Evolutionary conservation across 2,797 vertebrate genomes (phyloP), one percentile per base, ranked within the genome.

Genomic region (Catharus ustulatus): DNA sequence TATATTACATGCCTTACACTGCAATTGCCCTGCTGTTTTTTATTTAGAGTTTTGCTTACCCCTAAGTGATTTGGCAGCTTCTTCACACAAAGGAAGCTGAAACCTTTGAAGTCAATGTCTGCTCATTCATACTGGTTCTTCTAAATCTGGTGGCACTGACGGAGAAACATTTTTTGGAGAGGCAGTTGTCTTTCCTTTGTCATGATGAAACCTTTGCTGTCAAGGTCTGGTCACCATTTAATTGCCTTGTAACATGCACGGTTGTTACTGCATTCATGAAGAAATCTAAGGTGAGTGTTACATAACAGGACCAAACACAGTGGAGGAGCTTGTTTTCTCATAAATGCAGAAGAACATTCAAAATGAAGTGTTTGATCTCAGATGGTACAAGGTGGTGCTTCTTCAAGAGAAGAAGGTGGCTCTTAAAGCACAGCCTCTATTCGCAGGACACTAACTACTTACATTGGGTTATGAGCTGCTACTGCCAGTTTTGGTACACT

Each of bases 221-320:
- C 59, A 22, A 73, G 55, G 17, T 29, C n/a, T 73, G 52, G 32
- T 71, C 42, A 59, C 40, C 13, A 22, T 58, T 83, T 51, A 43
- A 32, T 92, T 81, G 14, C 62, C 19, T 48, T 40, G 11, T 27
- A 42, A 48, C 40, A 66, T 48, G 21, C 40, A n/a, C 7, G 61
- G 34, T 29, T 84, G 18, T 59, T 71, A 42, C 13, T 42, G 13
- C 30, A 22, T 27, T 63, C 52, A 5, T 45, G 66, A 62, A 69
- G 19, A 67, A 78, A 36, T 71, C 5, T 15, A 2, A 84, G 17
- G 17, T 54, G 32, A 46, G 2, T 29, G 13, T 48, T 76, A 75
- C 3, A 8, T 36, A 73, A 36, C 11, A 61, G 22, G 36, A 72
- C 32, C 51, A 55, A 30, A 72, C 0, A 0, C 22, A 14, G 15